Percentiles rank a stretch among this genome's conserved stretches.
Evolutionary conservation across 2,888 invertebrate genomes (phyloP).

Genomic region (Drosophila rellima): DNA sequence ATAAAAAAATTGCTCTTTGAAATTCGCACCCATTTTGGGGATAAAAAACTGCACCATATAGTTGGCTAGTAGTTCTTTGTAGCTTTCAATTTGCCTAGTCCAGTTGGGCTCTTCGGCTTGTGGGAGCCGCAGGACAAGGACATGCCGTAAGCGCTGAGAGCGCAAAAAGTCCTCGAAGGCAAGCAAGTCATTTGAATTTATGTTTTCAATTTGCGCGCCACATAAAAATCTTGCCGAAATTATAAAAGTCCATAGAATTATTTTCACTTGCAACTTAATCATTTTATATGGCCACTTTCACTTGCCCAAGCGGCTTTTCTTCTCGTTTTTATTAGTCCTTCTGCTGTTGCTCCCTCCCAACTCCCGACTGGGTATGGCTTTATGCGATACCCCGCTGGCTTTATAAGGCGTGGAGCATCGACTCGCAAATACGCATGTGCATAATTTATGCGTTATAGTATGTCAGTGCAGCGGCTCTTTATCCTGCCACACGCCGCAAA

Average conservation of each 20-base stretch:
- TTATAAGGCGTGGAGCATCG: conserved; percentile 48
- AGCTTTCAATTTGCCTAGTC: conserved; percentile 44
- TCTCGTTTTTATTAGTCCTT: conserved; percentile 12
- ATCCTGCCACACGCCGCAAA: conserved; percentile 46
- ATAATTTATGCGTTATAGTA: conserved; percentile 70
- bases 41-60: conserved; percentile 72
- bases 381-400: conserved; percentile 18
- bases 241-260: conserved; percentile 74
- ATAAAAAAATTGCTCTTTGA: conserved; percentile 66
- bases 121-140: conserved; percentile 63
- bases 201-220: conserved; percentile 73
- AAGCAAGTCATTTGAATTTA: conserved; percentile 74
- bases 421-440: conserved; percentile 39
- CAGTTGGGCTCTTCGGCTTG: conserved; percentile 17
- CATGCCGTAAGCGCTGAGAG: conserved; percentile 75
- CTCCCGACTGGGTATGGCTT: conserved; percentile 12
- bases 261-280: conserved; percentile 75
- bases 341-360: conserved; percentile 1
- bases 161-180: conserved; percentile 80
- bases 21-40: conserved; percentile 37
- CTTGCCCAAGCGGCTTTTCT: conserved; percentile 32
- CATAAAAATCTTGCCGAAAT: conserved; percentile 65
- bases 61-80: conserved; percentile 57
- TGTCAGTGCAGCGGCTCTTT: conserved; percentile 41
- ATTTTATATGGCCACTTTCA: conserved; percentile 71